phyloP scores from a whole-genome alignment of 2,113 vertebrate species.

The Eclectus roratus region DNA sequence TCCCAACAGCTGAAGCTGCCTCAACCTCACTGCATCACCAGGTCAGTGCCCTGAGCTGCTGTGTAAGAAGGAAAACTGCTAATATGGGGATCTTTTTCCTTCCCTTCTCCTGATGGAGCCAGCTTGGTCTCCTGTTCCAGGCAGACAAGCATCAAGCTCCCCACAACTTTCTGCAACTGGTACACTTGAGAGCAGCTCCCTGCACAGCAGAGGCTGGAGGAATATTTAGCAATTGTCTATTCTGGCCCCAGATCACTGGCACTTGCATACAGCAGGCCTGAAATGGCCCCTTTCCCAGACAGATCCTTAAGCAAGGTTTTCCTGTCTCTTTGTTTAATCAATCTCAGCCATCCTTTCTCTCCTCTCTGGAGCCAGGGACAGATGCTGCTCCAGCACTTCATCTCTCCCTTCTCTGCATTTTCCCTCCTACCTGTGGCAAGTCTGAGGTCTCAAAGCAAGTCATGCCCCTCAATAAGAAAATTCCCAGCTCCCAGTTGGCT shows the following conservation, averaged over 20 bases:
- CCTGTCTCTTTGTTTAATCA: conserved; percentile 50
- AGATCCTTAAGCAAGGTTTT: conserved; percentile 47
- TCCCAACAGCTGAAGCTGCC: not conserved
- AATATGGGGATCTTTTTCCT: not conserved
- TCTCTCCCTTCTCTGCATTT: not conserved
- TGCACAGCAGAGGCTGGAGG: not conserved
- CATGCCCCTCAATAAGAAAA: not conserved
- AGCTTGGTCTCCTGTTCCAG: not conserved
- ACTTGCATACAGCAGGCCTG: conserved; percentile 32
- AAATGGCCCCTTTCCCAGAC: conserved; percentile 56
- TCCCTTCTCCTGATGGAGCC: not conserved
- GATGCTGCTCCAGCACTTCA: not conserved
- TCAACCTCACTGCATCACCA: accelerated
- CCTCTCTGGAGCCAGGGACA: conserved; percentile 2
- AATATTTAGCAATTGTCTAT: conserved; percentile 15
- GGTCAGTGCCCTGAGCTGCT: not conserved
- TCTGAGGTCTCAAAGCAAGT: not conserved
- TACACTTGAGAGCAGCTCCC: not conserved
- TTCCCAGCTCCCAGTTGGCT: not conserved
- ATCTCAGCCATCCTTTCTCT: conserved; percentile 52
- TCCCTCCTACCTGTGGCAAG: not conserved
- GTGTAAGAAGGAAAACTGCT: not conserved
- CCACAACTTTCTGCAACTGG: not conserved
- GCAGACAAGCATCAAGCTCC: not conserved
- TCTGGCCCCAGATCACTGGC: conserved; percentile 35